phyloP scores from a whole-genome alignment of 2,113 vertebrate genomes.

The Micromys minutus region DNA sequence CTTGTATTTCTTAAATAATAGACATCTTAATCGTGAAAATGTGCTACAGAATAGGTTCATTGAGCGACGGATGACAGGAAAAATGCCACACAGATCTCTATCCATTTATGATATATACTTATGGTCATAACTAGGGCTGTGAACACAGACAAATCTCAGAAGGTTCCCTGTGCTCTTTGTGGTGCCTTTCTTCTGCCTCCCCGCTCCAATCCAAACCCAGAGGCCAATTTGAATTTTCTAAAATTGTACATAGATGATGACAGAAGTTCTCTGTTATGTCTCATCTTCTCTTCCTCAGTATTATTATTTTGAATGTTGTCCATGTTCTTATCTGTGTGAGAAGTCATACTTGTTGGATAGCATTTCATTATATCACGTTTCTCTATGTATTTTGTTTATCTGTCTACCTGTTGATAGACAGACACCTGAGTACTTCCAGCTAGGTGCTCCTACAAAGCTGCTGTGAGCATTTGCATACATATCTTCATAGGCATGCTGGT shows the following conservation, averaged over 20 bases:
- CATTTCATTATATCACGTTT: background rate
- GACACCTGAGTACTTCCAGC: background rate
- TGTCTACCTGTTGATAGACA: no score
- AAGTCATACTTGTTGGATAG: no score
- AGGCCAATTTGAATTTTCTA: background rate
- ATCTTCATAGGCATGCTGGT: background rate
- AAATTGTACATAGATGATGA: background rate
- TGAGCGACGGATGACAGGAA: background rate
- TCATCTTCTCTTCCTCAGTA: background rate
- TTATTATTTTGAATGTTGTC: background rate
- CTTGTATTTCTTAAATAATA: slow-evolving; percentile 11
- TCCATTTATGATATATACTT: background rate
- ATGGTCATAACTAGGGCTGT: background rate
- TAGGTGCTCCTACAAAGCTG: background rate
- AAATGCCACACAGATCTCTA: background rate
- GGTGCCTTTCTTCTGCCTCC: background rate
- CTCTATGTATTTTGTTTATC: background rate
- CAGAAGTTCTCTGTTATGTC: background rate
- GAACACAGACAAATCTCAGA: background rate
- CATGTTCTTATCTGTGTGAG: background rate
- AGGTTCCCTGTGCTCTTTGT: background rate
- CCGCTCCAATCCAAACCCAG: background rate
- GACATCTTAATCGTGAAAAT: background rate
- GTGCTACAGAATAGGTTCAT: background rate
- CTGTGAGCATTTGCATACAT: background rate